These are phyloP conservation scores for Macaria notata DNA, from an alignment of 2,888 invertebrate species.

Conservation along the genomic window DNA sequence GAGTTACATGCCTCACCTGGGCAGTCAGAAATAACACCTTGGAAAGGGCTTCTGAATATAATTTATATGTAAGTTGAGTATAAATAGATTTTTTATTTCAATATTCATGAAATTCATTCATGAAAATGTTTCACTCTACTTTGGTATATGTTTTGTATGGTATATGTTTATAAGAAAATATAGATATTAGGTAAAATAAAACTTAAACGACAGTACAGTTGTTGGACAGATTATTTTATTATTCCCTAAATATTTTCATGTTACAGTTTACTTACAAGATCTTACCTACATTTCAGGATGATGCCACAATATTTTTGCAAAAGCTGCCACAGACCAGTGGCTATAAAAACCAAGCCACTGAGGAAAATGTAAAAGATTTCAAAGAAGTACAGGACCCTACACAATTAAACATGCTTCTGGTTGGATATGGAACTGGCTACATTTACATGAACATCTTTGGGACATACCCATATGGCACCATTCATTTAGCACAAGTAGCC, in stretches of 20 bases:
- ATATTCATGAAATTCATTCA: too few species aligned
- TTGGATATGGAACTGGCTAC: conserved; percentile 89
- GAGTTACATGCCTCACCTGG: conserved; percentile 90
- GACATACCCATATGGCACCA: conserved; percentile 89
- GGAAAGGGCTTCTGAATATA: conserved; percentile 69
- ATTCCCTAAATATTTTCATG: too few species aligned
- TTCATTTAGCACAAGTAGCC: conserved; percentile 83
- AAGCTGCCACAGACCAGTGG: conserved; percentile 80
- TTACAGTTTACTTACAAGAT: too few species aligned
- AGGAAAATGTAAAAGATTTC: conserved; percentile 81
- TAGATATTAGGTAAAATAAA: too few species aligned
- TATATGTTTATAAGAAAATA: too few species aligned
- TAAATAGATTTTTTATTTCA: neutral
- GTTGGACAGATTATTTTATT: too few species aligned
- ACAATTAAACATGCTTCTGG: conserved; percentile 88
- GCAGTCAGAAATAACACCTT: conserved; percentile 73
- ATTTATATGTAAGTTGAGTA: conserved; percentile 66
- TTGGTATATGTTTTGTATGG: too few species aligned
- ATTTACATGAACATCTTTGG: conserved; percentile 92
- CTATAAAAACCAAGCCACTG: conserved; percentile 74
- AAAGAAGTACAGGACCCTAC: conserved; percentile 84
- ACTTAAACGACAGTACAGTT: too few species aligned
- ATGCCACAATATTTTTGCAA: conserved; percentile 80
- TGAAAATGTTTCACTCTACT: too few species aligned
- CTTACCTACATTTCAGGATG: conserved; percentile 55